Evolutionary conservation across 1,140 invertebrate species (phyloP).

Genomic region (Pogonognathellus flavescens): DNA sequence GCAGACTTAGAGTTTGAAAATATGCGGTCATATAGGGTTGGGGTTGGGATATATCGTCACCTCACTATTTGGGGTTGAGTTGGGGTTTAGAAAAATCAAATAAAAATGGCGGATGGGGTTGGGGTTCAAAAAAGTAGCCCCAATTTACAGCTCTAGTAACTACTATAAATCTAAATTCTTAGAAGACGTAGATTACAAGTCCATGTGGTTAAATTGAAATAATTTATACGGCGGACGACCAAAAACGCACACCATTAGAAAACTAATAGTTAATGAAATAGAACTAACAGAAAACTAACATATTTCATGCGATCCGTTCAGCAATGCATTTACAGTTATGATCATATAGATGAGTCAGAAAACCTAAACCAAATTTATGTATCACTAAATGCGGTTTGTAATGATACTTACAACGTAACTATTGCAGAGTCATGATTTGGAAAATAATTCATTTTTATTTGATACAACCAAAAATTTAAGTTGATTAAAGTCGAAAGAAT

Average conservation of each 20-base stretch:
- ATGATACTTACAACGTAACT: no score
- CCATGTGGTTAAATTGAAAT: neutral
- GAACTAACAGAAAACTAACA: neutral
- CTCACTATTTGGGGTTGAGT: no score
- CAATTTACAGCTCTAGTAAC: no score
- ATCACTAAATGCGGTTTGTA: neutral
- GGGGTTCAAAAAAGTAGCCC: no score
- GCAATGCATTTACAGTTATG: neutral
- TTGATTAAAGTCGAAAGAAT: neutral
- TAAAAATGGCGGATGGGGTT: no score
- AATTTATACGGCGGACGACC: neutral
- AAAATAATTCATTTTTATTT: neutral
- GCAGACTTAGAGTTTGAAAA: no score
- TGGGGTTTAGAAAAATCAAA: no score
- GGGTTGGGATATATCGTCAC: no score
- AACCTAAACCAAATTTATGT: neutral
- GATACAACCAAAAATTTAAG: neutral
- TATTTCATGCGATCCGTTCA: neutral
- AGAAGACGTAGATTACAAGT: neutral
- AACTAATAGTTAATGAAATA: neutral
- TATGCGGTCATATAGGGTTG: no score
- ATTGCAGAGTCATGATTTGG: neutral
- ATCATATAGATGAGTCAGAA: no score
- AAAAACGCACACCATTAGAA: neutral
- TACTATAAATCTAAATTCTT: neutral